A percentile compares a stretch with the other conserved stretches of the same genome.
phyloP scores from a whole-genome alignment of 2,113 vertebrate genomes.

The Syrrhaptes paradoxus region DNA sequence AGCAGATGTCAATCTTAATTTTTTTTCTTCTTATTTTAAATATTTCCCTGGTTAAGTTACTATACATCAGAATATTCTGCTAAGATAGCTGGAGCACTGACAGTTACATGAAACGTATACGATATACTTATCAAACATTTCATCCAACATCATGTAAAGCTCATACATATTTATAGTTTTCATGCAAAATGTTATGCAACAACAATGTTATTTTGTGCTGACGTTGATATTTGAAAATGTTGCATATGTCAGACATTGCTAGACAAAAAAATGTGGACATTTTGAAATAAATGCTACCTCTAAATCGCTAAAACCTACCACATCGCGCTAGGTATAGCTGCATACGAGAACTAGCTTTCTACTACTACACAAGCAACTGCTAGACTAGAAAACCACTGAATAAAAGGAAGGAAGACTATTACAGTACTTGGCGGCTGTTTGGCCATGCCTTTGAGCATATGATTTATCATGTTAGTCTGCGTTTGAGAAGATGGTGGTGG shows the following conservation, averaged over 20 bases:
- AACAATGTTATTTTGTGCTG: conserved; percentile 87
- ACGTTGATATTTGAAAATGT: conserved; percentile 88
- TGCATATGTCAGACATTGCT: conserved; percentile 86
- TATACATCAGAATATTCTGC: conserved; percentile 67
- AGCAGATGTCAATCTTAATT: conserved; percentile 72
- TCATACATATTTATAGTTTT: conserved; percentile 86
- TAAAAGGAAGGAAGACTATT: conserved; percentile 75
- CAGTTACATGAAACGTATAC: conserved; percentile 75
- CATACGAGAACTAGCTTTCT: conserved; percentile 45
- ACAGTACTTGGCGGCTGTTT: conserved; percentile 82
- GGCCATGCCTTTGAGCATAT: conserved; percentile 83
- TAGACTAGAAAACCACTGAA: conserved; percentile 74
- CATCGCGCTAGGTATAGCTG: conserved; percentile 64
- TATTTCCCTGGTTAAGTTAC: conserved; percentile 66
- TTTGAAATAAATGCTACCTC: conserved; percentile 79
- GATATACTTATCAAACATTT: conserved; percentile 79
- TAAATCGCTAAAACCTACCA: conserved; percentile 67
- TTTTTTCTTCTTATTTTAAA: conserved; percentile 69
- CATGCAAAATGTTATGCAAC: conserved; percentile 93
- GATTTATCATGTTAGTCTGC: conserved; percentile 80
- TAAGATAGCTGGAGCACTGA: conserved; percentile 83
- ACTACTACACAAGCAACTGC: conserved; percentile 63
- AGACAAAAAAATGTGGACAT: conserved; percentile 87
- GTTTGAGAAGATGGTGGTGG: conserved; percentile 78
- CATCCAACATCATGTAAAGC: conserved; percentile 80